Evolutionary conservation across 2,888 invertebrate genomes (phyloP), one percentile per base, ranked within the genome.

Genomic region (Torymus aiolomorphi): DNA sequence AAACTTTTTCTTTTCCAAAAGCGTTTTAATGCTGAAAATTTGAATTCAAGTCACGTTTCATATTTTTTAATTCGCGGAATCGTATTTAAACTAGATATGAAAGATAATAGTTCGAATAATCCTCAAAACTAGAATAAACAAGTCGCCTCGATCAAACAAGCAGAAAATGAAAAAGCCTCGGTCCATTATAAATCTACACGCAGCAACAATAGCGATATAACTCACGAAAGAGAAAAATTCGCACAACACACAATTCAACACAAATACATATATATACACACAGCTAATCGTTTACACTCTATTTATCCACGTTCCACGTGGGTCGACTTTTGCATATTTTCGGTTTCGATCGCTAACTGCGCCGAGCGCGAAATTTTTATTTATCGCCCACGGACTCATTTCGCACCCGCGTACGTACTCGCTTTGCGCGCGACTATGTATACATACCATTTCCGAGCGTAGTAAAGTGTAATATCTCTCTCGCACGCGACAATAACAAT

Each of bases 201-300:
- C 8, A 73, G 76, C 31, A 69, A 66, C 61, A 75, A 70, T 63
- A 63, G 73, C 65, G 79, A 80, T 80, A 42, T 42, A 80, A 80
- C 66, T 76, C 71, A 61, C 42, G 13, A 13, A 54, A 71, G 59
- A 42, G 8, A 42, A 42, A 1, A 42, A 80, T 59, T 31, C n/a
- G n/a, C 42, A 14, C 67, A 42, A 1, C 31, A 2, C 5, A 5
- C 31, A 31, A 42, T 42, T 42, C 42, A 42, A 42, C 42, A 42
- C 8, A 42, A 42, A 42, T 63, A 72, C 63, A 66, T 59, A 56
- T 62, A 54, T 51, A 54, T 14, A 54, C 16, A 13, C 2, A 56
- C 5, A 20, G 12, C n/a, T 63, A 54, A 74, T 63, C 74, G 70
- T 77, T 77, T 57, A 54, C 61, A 74, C 70, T 72, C 70, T 66